Percentiles rank a stretch among this genome's conserved stretches.
phyloP scores from a whole-genome alignment of 2,113 vertebrate genomes.

The Hirundichthys speculiger region DNA sequence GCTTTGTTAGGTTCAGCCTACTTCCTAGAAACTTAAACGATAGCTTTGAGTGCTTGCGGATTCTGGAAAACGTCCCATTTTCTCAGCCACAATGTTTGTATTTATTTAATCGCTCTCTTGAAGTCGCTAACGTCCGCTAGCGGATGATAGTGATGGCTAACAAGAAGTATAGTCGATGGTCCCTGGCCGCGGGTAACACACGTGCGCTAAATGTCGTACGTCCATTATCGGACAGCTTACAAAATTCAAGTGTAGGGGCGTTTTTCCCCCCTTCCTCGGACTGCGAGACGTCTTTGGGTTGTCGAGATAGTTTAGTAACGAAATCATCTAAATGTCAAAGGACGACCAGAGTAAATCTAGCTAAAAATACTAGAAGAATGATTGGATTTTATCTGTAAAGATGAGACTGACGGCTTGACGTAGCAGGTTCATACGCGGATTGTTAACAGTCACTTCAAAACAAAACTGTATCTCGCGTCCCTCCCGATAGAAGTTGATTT shows the following conservation, averaged over 20 bases:
- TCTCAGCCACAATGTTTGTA: background rate
- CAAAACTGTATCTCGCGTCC: no score
- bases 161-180: slow-evolving; percentile 31
- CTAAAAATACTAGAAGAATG: background rate
- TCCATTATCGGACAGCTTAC: slow-evolving; percentile 58
- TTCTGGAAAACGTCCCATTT: background rate
- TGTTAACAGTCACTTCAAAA: no score
- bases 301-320: rapidly evolving
- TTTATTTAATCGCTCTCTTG: background rate
- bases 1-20: slow-evolving; percentile 57
- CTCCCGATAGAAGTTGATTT: no score
- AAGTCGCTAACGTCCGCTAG: slow-evolving; percentile 36
- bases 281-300: rapidly evolving
- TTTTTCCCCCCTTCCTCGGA: rapidly evolving
- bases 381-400: no score
- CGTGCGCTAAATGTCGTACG: slow-evolving; percentile 54
- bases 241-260: rapidly evolving
- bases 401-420: no score
- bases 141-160: slow-evolving; percentile 23
- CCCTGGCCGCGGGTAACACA: slow-evolving; percentile 47
- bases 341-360: background rate
- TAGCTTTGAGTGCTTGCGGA: background rate
- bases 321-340: background rate
- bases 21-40: slow-evolving; percentile 49
- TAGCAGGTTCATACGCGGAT: no score